phyloP scores from a whole-genome alignment of 2,113 vertebrate genomes.

The Neomonachus schauinslandi region DNA sequence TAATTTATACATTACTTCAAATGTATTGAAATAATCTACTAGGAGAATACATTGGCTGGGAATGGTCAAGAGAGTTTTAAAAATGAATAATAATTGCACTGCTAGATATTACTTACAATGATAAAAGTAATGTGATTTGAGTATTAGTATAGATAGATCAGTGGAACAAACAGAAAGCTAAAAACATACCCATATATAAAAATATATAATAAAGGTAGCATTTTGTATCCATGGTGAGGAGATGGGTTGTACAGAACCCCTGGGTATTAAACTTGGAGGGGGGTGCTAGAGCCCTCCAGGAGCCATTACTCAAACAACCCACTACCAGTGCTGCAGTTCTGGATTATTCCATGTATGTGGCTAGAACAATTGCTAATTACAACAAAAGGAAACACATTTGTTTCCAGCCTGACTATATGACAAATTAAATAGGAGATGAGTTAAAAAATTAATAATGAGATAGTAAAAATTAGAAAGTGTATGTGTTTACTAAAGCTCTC shows the following conservation, averaged over 20 bases:
- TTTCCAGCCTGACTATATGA: background rate
- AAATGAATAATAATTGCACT: background rate
- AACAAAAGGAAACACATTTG: background rate
- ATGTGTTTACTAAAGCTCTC: background rate
- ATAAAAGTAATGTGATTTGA: background rate
- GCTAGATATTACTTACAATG: background rate
- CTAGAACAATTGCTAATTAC: background rate
- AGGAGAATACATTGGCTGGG: background rate
- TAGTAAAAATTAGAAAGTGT: background rate
- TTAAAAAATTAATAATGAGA: background rate
- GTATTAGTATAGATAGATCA: background rate
- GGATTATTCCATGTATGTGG: background rate
- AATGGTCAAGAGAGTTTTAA: conserved; percentile 16
- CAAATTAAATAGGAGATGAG: background rate
- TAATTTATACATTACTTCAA: conserved; percentile 27
- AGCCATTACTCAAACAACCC: background rate
- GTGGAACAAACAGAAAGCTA: background rate
- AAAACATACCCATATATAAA: background rate
- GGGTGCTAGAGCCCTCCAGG: background rate
- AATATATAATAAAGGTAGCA: background rate
- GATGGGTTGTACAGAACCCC: background rate
- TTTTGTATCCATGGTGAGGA: background rate
- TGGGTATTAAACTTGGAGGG: background rate
- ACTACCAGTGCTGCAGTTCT: background rate
- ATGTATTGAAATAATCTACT: background rate